A percentile compares a stretch with the other conserved stretches of the same genome.
Conservation (phyloP, 1,140 invertebrate genomes). For the Hyphantria cunea region DNA sequence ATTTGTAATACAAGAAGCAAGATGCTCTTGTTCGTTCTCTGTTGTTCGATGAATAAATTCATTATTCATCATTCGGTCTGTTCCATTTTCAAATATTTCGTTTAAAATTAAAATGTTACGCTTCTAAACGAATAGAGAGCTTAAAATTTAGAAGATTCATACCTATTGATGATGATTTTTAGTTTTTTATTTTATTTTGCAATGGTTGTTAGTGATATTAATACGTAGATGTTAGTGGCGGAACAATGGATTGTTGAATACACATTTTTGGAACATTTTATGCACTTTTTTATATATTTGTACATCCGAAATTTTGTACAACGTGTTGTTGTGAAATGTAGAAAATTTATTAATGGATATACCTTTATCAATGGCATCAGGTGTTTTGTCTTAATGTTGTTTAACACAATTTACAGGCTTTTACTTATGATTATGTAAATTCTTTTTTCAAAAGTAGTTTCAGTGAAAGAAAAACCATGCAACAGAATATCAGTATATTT, state of each 20-base stretch:
- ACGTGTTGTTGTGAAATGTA: conserved; percentile 57
- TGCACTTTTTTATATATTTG: conserved; percentile 79
- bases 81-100: conserved; percentile 19
- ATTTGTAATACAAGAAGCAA: not conserved
- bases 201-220: conserved; percentile 30
- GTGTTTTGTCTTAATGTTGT: not conserved
- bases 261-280: conserved; percentile 79
- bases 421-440: no score
- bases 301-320: conserved; percentile 68
- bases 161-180: conserved; percentile 6
- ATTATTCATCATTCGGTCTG: not conserved
- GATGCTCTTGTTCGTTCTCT: no score
- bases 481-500: not conserved
- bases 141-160: conserved; percentile 21
- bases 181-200: conserved; percentile 22
- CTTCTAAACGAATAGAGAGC: conserved; percentile 28
- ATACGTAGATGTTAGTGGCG: conserved; percentile 31
- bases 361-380: conserved; percentile 10
- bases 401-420: not conserved
- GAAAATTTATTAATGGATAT: conserved; percentile 30
- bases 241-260: conserved; percentile 55
- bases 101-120: conserved; percentile 16
- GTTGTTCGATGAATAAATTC: no score
- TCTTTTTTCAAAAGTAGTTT: no score
- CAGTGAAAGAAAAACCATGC: no score